These are phyloP conservation scores for Thunnus maccoyii DNA, from an alignment of 2,113 vertebrate species.

Conservation along the genomic window DNA sequence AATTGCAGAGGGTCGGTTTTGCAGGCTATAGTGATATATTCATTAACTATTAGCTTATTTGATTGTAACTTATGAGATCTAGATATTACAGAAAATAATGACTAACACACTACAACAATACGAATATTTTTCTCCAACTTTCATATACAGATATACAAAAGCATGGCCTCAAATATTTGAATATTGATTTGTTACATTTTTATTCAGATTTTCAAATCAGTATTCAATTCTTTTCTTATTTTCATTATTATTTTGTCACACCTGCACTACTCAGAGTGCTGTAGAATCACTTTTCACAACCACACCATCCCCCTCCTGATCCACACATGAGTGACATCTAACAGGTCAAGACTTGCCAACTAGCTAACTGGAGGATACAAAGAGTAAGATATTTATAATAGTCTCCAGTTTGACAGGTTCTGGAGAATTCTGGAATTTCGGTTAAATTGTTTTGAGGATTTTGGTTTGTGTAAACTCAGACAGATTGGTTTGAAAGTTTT, in stretches of 20 bases:
- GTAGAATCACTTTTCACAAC: background rate
- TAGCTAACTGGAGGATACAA: background rate
- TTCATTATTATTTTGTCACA: background rate
- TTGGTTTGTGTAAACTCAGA: too few relatives aligned
- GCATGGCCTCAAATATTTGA: too few relatives aligned
- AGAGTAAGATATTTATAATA: background rate
- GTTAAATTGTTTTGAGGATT: background rate
- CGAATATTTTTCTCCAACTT: too few relatives aligned
- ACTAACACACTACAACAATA: too few relatives aligned
- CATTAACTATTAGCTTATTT: background rate
- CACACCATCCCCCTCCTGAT: slow-evolving; percentile 12
- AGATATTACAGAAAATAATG: too few relatives aligned
- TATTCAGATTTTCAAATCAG: background rate
- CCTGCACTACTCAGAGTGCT: background rate
- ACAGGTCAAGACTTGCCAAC: slow-evolving; percentile 14
- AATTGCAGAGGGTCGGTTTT: background rate
- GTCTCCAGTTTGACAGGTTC: background rate
- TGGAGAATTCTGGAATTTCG: background rate
- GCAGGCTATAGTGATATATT: background rate
- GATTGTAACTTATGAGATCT: background rate
- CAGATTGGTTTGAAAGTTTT: too few relatives aligned
- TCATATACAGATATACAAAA: too few relatives aligned
- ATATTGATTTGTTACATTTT: background rate
- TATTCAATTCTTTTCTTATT: background rate
- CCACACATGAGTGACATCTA: background rate